Conservation (phyloP, 2,797 vertebrate species). For the Gymnocypris eckloni region DNA sequence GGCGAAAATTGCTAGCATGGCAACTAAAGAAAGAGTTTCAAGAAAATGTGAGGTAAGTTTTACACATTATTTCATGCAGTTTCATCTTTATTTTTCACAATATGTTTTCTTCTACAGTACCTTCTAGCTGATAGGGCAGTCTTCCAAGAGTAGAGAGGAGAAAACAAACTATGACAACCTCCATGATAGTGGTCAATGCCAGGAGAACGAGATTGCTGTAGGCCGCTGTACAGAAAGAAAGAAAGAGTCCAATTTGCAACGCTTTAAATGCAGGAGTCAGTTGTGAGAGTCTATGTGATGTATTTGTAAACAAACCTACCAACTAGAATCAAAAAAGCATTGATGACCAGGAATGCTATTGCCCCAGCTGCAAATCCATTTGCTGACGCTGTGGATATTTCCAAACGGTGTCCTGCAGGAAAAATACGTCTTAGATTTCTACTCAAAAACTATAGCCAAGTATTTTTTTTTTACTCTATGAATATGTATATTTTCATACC, state of each 20-base stretch:
- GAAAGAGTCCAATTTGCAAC: not conserved
- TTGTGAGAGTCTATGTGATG: not conserved
- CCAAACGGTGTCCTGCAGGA: conserved; percentile 73
- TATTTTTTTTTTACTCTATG: not conserved
- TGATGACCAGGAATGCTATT: conserved; percentile 83
- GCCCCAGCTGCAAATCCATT: conserved; percentile 83
- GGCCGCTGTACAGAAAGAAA: conserved; percentile 73
- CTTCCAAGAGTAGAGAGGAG: conserved; percentile 82
- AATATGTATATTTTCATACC: conserved; percentile 69
- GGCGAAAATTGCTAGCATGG: conserved; percentile 78
- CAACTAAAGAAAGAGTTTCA: conserved; percentile 71
- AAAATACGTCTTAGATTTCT: conserved; percentile 6
- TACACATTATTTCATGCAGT: not conserved
- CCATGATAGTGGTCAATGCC: conserved; percentile 80
- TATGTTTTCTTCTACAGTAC: conserved; percentile 70
- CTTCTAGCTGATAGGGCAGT: conserved; percentile 83
- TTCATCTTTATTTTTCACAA: not conserved
- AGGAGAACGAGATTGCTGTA: conserved; percentile 82
- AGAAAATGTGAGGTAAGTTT: not conserved
- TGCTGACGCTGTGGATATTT: conserved; percentile 62
- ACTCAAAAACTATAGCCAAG: not conserved
- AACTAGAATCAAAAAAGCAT: conserved; percentile 81
- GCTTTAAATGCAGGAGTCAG: not conserved
- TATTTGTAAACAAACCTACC: conserved; percentile 73
- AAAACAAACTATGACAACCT: conserved; percentile 83